Percentiles rank a stretch among this genome's conserved stretches.
phyloP scores from a whole-genome alignment of 2,797 vertebrate species.

The Pipistrellus kuhlii region DNA sequence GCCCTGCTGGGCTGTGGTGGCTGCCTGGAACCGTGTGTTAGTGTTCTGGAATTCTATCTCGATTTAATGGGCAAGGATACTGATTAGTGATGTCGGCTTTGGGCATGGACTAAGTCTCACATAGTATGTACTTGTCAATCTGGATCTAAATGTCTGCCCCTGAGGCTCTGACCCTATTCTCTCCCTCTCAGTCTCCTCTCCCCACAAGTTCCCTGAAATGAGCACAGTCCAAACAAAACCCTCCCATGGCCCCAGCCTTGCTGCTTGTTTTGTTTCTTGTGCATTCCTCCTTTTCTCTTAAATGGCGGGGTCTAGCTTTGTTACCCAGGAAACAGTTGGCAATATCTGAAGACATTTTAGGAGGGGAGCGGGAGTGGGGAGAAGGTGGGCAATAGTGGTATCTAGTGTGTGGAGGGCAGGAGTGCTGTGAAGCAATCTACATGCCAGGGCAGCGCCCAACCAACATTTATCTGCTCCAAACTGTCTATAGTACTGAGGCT shows the following conservation, averaged over 20 bases:
- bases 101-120: not conserved
- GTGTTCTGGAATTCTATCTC: not conserved
- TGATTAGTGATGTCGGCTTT: not conserved
- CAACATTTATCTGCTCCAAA: not conserved
- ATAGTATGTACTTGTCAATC: not conserved
- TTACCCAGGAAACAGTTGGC: not conserved
- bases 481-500: not conserved
- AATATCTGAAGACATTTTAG: not conserved
- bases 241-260: fast-evolving
- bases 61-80: not conserved
- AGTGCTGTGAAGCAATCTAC: fast-evolving
- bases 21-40: not conserved
- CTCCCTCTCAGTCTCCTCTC: not conserved
- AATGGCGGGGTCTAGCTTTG: not conserved
- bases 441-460: too few species aligned
- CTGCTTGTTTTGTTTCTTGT: not conserved
- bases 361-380: fast-evolving
- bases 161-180: not conserved
- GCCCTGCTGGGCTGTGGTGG: not conserved
- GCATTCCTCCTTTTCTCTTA: not conserved
- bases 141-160: not conserved
- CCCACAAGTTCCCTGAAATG: not conserved
- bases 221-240: not conserved
- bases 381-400: fast-evolving
- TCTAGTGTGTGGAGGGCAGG: too few species aligned